phyloP scores from a whole-genome alignment of 37 sponge, comb jelly and placozoan genomes.

The Eunapius fragilis region DNA sequence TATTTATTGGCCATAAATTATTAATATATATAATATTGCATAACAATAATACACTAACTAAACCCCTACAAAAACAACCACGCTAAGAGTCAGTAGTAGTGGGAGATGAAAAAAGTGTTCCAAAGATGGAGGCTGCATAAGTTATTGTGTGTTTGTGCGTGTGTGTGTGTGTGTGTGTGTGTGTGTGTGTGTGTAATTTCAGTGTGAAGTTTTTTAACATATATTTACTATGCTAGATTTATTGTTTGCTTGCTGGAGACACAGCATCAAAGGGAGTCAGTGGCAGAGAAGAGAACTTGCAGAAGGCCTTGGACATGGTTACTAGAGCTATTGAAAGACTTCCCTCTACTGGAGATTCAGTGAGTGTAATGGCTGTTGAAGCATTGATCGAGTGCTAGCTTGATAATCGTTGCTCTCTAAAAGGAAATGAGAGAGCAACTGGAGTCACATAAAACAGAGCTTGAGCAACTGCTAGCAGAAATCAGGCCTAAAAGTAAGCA shows the following conservation, averaged over 20 bases:
- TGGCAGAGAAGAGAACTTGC: background rate
- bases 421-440: conserved; percentile 20
- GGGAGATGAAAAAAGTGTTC: no score
- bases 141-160: no score
- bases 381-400: background rate
- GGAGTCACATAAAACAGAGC: conserved; percentile 7
- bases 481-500: background rate
- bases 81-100: no score
- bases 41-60: no score
- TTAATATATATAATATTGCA: no score
- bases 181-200: no score
- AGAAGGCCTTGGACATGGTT: conserved; percentile 32
- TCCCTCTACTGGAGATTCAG: conserved; percentile 10
- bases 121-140: no score
- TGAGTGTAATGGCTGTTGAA: background rate
- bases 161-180: no score
- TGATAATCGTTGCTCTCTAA: background rate
- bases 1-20: no score
- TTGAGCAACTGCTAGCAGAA: conserved; percentile 27
- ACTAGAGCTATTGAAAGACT: conserved; percentile 11
- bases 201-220: no score
- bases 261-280: background rate
- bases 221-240: background rate
- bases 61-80: no score
- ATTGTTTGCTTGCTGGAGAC: background rate